Evolutionary conservation across 1,140 invertebrate genomes (phyloP), one percentile per base, ranked within the genome.

Genomic region (Camponotus floridanus): DNA sequence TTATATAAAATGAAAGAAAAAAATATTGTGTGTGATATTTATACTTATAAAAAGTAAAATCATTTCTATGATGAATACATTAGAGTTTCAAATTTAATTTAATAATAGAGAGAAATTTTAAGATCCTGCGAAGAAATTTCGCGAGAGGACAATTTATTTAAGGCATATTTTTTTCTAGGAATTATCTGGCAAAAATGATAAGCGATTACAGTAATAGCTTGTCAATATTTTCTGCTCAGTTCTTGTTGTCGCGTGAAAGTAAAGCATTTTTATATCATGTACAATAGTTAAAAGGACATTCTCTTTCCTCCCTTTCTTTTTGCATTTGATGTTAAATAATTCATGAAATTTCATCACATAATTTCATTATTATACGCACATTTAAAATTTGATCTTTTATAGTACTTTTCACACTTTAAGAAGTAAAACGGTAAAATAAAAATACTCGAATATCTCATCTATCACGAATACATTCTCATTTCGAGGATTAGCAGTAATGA

Each of bases 221-320:
- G 68, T 42, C 42, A 33, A 74, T 61, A 61, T 36, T 13, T 70
- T 61, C 48, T 61, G 39, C 13, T 45, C 6, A 13, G 13, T 61
- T 83, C 39, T 83, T 42, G 48, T 36, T 18, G 55, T 45, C 21
- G n/a, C 39, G 68, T 73, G 79, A 83, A 83, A 83, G 68, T 62
- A 42, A 55, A 61, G 61, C 5, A 73, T 61, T 83, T 73, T 45
- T 83, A 45, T 18, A 39, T 39, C 13, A 64, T 79, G 36, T 21
- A 51, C n/a, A 36, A 79, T 39, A 65, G 36, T 51, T 79, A 79
- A 79, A 13, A 36, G 2, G 11, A 36, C 31, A 79, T 67, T 79
- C 0, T 76, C 39, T 67, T 67, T 55, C 26, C 2, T 1, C 18
- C 18, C 13, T 51, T 51, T 51, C 9, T 8, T 51, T 15, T 36